phyloP scores from a whole-genome alignment of 2,113 vertebrate species.

The Bubo scandiacus region DNA sequence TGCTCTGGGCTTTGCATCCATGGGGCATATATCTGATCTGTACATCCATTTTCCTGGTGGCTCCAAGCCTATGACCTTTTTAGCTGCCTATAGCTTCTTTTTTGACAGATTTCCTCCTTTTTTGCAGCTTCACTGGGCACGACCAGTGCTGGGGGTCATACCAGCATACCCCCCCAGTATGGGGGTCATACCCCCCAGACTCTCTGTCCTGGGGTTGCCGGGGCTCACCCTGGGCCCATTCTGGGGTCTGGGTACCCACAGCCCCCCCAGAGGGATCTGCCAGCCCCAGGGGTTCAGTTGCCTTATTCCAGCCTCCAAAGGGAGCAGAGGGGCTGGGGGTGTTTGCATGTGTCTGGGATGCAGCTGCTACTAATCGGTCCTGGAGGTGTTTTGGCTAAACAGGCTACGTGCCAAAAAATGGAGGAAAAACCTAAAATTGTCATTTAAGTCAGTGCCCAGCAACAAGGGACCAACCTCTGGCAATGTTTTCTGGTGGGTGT shows the following conservation, averaged over 20 bases:
- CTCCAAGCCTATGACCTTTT: not conserved
- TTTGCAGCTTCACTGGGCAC: not conserved
- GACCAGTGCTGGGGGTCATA: not conserved
- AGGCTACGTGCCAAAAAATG: rapidly evolving
- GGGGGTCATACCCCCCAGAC: too few relatives aligned
- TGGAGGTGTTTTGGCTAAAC: not conserved
- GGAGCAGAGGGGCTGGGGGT: rapidly evolving
- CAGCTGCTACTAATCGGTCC: not conserved
- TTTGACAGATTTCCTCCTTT: not conserved
- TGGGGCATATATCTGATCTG: rapidly evolving
- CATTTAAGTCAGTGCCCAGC: rapidly evolving
- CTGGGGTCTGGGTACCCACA: not conserved
- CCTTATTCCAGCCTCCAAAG: not conserved
- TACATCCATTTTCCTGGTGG: rapidly evolving
- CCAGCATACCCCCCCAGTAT: not conserved
- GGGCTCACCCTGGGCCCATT: not conserved
- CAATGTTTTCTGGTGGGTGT: not conserved
- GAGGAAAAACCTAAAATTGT: not conserved
- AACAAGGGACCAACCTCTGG: rapidly evolving
- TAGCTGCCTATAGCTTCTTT: not conserved
- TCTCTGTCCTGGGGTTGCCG: not conserved
- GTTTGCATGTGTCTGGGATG: rapidly evolving
- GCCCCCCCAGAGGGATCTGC: not conserved
- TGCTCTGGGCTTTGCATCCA: not conserved
- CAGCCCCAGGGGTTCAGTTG: not conserved